Base-by-base conservation (phyloP, 2,113 vertebrate genomes). In the Gnathonemus echidnorhynchus region DNA sequence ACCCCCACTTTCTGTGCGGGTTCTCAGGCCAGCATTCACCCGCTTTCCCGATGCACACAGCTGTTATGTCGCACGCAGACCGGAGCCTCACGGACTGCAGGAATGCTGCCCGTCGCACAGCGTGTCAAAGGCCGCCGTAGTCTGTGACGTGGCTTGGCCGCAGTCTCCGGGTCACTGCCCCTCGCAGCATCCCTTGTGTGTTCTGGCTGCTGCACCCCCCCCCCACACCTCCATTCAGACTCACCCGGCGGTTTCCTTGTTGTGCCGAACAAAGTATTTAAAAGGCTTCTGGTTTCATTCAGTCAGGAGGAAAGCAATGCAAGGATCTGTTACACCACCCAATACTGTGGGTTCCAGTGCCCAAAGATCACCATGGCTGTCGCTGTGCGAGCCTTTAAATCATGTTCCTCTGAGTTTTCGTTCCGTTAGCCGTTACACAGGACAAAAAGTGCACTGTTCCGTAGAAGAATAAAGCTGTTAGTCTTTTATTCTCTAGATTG, bases 401-500 rank as follows among this genome's bases (percentile, higher is more conserved):
- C 50, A 31, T 31, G 27, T 53, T 35, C 86, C 35, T 35, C 10
- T 53, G 11, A 87, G 46, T 86, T 50, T 13, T 48, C 42, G 21
- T 13, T 50, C 45, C 45, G 74, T 80, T 35, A 80, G 15, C 45
- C 24, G 46, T 49, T 86, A 50, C 21, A 31, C 5, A 5, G 84
- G 10, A 48, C 45, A 86, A 86, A 86, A 86, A 50, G 19, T 49
- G 48, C 83, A 85, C 83, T 85, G 86, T 52, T 35, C 50, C 5
- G 2, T 87, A 21, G 50, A 39, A 52, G 86, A 87, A 52, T 53
- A 53, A 53, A 31, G n/a, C 94, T 95, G 95, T 95, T 93, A 92
- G 1, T 21, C 89, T 94, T 95, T 96, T 96, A 94, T 95, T 95
- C 94, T 95, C 93, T 74, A 3, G 24, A 89, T 91, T 94, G 95